A percentile compares a stretch with the other conserved stretches of the same genome.
These are phyloP conservation scores for Actenoides hombroni DNA, from an alignment of 2,113 vertebrate genomes.

Conservation along the genomic window DNA sequence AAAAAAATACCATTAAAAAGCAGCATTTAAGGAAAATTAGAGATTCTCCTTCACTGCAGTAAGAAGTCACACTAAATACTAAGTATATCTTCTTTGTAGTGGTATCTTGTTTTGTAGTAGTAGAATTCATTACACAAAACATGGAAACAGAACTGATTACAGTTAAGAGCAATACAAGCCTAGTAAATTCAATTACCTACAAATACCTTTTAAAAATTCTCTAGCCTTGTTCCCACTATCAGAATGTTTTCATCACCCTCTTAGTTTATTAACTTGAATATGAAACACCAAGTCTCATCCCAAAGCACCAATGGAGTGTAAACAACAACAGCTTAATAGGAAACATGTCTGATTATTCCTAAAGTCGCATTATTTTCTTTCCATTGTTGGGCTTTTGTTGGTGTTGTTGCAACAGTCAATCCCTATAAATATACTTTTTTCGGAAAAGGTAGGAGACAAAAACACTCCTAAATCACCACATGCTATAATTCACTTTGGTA, in stretches of 20 bases:
- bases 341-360: not conserved
- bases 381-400: not conserved
- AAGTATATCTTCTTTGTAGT: not conserved
- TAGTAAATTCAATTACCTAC: constrained; percentile 4
- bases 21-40: not conserved
- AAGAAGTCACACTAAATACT: not conserved
- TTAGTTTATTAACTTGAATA: not conserved
- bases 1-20: not conserved
- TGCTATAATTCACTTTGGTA: not conserved
- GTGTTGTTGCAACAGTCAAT: not conserved
- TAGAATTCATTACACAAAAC: constrained; percentile 9
- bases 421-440: not conserved
- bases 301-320: not conserved
- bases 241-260: not conserved
- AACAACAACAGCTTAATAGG: not conserved
- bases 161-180: not conserved
- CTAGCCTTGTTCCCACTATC: not conserved
- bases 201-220: not conserved
- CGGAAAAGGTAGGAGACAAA: not conserved
- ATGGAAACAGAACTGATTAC: not conserved
- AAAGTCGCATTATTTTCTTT: not conserved
- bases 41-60: not conserved
- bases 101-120: not conserved
- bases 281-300: not conserved
- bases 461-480: not conserved